phyloP scores from a whole-genome alignment of 2,113 vertebrate genomes.

The Crocuta crocuta region DNA sequence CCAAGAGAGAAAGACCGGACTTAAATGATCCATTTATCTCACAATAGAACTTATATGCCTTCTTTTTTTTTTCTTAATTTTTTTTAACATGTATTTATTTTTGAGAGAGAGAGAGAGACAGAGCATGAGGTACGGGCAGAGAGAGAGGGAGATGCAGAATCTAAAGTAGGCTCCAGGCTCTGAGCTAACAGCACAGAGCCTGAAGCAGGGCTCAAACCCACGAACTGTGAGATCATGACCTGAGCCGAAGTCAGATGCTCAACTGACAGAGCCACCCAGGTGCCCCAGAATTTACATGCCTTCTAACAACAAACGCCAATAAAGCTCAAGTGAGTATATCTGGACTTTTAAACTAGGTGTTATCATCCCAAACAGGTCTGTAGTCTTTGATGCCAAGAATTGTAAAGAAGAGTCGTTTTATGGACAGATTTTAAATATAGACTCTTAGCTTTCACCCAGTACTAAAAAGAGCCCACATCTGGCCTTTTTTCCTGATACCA shows the following conservation, averaged over 20 bases:
- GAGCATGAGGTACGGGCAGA: too few relatives aligned
- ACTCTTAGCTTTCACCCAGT: conserved; percentile 46
- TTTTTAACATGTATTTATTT: too few relatives aligned
- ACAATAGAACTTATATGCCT: background rate
- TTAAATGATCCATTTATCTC: conserved; percentile 19
- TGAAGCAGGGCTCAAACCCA: too few relatives aligned
- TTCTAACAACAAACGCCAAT: conserved; percentile 47
- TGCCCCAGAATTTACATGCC: background rate
- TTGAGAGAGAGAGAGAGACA: too few relatives aligned
- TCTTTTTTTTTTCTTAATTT: too few relatives aligned
- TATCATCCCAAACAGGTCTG: conserved; percentile 59
- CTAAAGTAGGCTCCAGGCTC: too few relatives aligned
- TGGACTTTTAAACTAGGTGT: conserved; percentile 56
- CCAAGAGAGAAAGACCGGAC: background rate
- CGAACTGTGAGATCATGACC: too few relatives aligned
- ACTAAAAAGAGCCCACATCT: conserved; percentile 62
- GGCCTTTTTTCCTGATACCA: conserved; percentile 68
- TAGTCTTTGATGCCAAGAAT: conserved; percentile 62
- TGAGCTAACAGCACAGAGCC: too few relatives aligned
- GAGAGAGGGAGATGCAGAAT: too few relatives aligned
- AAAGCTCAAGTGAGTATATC: background rate
- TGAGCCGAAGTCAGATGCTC: too few relatives aligned
- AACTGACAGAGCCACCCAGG: too few relatives aligned
- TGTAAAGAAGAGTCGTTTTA: conserved; percentile 40
- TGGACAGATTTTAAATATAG: conserved; percentile 61